A percentile compares a stretch with the other conserved stretches of the same genome.
phyloP scores from a whole-genome alignment of 2,888 invertebrate genomes.

The Athrips mouffetella region DNA sequence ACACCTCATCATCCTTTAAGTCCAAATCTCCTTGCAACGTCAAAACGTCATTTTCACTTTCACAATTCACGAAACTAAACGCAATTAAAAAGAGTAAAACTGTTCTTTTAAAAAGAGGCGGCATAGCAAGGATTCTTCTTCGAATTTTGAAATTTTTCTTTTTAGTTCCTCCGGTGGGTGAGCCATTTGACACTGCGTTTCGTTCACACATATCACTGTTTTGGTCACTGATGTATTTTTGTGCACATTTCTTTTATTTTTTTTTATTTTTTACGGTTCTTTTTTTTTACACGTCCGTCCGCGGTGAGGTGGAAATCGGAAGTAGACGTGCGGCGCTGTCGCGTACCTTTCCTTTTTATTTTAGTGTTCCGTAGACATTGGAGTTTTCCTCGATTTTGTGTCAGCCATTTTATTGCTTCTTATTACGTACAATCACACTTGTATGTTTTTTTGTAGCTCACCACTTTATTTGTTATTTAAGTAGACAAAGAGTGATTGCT shows the following conservation, averaged over 20 bases:
- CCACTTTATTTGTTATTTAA: neutral
- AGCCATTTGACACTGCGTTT: slow-evolving; percentile 45
- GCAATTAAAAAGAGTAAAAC: slow-evolving; percentile 37
- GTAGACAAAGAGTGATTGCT: neutral
- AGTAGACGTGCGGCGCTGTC: slow-evolving; percentile 48
- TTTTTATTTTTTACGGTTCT: slow-evolving; percentile 23
- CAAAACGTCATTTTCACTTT: slow-evolving; percentile 66
- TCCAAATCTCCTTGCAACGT: slow-evolving; percentile 67
- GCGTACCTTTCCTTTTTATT: slow-evolving; percentile 67
- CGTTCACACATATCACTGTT: slow-evolving; percentile 40
- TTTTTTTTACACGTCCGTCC: slow-evolving; percentile 47
- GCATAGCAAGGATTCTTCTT: slow-evolving; percentile 39
- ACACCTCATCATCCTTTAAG: slow-evolving; percentile 47
- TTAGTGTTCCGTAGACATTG: slow-evolving; percentile 29
- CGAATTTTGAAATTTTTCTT: slow-evolving; percentile 56
- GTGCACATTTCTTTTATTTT: slow-evolving; percentile 34
- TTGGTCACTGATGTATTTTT: slow-evolving; percentile 29
- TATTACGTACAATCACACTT: neutral
- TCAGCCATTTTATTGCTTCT: neutral
- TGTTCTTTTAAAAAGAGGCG: slow-evolving; percentile 23
- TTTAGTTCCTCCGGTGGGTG: slow-evolving; percentile 46
- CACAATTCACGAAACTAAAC: slow-evolving; percentile 30
- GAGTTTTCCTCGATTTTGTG: neutral
- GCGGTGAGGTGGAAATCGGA: slow-evolving; percentile 59
- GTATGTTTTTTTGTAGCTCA: too few relatives aligned